A percentile compares a stretch with the other conserved stretches of the same genome.
Conservation (phyloP, 2,888 invertebrate species). For the Drosophila melanosoma region DNA sequence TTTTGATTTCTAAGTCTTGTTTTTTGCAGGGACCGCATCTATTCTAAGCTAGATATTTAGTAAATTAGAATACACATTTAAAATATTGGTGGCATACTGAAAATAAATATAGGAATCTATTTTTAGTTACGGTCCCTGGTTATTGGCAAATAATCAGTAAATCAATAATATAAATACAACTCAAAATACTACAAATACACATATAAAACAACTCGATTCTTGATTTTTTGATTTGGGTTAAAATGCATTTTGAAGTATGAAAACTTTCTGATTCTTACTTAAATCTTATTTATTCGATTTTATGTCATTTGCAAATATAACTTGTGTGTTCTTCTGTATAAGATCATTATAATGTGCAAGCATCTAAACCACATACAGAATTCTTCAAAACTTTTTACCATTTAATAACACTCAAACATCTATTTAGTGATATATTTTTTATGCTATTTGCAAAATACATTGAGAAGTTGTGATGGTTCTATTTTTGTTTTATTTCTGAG, state of each 20-base stretch:
- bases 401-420: constrained; percentile 35
- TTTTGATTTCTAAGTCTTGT: constrained; percentile 32
- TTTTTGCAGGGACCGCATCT: constrained; percentile 5
- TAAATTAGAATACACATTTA: not conserved
- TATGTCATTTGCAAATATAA: constrained; percentile 25
- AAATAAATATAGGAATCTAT: not conserved
- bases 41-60: not conserved
- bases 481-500: not conserved
- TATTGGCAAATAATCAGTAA: constrained; percentile 23
- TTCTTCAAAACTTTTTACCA: constrained; percentile 23
- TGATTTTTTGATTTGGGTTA: constrained; percentile 3
- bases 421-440: constrained; percentile 12
- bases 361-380: constrained; percentile 45
- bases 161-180: constrained; percentile 47
- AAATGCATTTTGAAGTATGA: constrained; percentile 1
- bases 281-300: constrained; percentile 1
- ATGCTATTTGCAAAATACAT: constrained; percentile 34
- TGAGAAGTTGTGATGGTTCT: constrained; percentile 20
- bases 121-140: not conserved
- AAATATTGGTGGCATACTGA: not conserved
- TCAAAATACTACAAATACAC: not conserved
- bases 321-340: constrained; percentile 3
- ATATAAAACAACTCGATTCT: not conserved
- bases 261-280: constrained; percentile 16
- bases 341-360: constrained; percentile 25